Conservation (phyloP, 2,113 vertebrate genomes). For the Pteropus alecto region DNA sequence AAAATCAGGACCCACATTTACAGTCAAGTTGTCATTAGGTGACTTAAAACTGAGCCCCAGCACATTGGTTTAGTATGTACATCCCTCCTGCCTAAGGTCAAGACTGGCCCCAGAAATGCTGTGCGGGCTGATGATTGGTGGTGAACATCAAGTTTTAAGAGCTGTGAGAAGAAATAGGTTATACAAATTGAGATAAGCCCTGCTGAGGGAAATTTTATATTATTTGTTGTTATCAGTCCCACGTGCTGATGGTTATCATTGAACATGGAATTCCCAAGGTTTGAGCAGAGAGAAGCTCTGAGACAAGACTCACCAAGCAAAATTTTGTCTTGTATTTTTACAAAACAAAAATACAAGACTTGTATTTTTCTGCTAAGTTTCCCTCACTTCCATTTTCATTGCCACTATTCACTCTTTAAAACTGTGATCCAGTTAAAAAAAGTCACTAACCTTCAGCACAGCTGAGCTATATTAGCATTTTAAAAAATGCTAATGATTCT, state of each 20-base stretch:
- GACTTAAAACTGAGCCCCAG: not conserved
- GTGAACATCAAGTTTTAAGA: not conserved
- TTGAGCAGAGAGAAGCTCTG: not conserved
- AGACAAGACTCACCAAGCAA: not conserved
- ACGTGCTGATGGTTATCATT: not conserved
- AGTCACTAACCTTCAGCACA: not conserved
- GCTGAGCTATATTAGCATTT: not conserved
- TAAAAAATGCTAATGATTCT: not conserved
- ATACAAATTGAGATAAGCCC: not conserved
- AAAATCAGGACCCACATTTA: not conserved
- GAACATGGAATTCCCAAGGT: not conserved
- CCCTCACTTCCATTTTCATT: not conserved
- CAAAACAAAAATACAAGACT: not conserved
- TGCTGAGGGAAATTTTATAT: not conserved
- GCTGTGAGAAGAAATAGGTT: not conserved
- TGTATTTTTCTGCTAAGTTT: not conserved
- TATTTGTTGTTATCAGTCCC: not conserved
- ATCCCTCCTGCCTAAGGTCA: not conserved
- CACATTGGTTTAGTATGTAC: not conserved
- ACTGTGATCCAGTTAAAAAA: not conserved
- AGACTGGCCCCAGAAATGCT: not conserved
- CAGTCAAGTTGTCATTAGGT: not conserved
- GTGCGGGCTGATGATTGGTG: too few species aligned
- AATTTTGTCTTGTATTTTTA: not conserved
- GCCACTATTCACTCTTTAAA: not conserved